Base-by-base conservation (phyloP, 2,888 invertebrate species). In the Tenthredo livida region DNA sequence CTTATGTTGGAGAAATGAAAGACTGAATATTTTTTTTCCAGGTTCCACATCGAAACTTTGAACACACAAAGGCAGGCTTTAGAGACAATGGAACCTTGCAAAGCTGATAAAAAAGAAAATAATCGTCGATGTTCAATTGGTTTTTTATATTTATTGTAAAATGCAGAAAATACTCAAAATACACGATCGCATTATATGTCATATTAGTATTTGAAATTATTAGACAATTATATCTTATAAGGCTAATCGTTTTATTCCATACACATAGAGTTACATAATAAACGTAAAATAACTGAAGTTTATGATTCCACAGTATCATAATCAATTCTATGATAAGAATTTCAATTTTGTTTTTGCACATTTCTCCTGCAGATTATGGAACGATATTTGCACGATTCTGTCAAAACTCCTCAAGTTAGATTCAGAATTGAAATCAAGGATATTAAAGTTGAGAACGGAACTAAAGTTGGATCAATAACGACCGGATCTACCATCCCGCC, bases 401-500 rank as follows among this genome's bases (percentile, higher is more conserved):
- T n/a, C 33, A 54, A 7, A 77, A 29, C 6, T 47, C 12, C 1
- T 73, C 3, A 10, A 43, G 15, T 75, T 50, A 54, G 33, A 54
- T 77, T 54, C 7, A 77, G 17, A 77, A 54, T n/a, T 50, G 29
- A 77, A 84, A 75, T 70, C 54, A 75, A 65, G 70, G 37, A 77
- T 67, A 12, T 78, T 73, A 40, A 65, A 29, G n/a, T 65, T 40
- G 9, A 65, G 37, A 75, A 33, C 50, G 61, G 33, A 47, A 25
- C 40, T 12, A 25, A 73, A 58, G 25, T 58, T 29, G 15, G 37
- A 85, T 94, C 89, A 94, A 88, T 94, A 94, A 89, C 94, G 90
- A 85, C 94, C 94, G 87, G 94, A 94, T 12, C 95, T 92, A 54
- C 94, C 94, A 75, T 91, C 95, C 87, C 91, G 90, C 86, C 90